Percentiles rank a stretch among this genome's conserved stretches.
These are phyloP conservation scores for Anthophora plumipes DNA, from an alignment of 2,888 invertebrate genomes.

Conservation along the genomic window DNA sequence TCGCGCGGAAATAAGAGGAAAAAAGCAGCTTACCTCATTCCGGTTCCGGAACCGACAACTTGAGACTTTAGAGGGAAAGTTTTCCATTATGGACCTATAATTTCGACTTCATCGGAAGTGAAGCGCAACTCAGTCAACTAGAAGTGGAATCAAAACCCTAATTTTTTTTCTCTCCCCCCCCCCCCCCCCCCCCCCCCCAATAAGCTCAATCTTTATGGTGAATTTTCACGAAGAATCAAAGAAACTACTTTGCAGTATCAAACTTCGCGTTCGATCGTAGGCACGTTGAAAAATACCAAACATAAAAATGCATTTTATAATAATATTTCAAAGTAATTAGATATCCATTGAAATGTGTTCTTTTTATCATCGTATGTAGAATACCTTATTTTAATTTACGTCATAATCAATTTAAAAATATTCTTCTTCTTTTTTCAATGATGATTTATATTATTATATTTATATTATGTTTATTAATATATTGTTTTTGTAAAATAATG, in stretches of 20 bases:
- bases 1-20: not conserved
- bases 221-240: conserved; percentile 21
- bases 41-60: conserved; percentile 32
- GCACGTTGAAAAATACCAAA: not conserved
- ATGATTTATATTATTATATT: too few relatives aligned
- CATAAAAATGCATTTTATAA: not conserved
- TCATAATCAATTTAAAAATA: too few relatives aligned
- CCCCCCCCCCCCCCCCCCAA: too few relatives aligned
- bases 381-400: too few relatives aligned
- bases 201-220: conserved; percentile 25
- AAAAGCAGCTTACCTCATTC: conserved; percentile 28
- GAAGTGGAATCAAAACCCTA: conserved; percentile 36
- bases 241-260: conserved; percentile 23
- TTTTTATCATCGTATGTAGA: too few relatives aligned
- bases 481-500: too few relatives aligned
- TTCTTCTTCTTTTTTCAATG: too few relatives aligned
- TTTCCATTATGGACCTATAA: conserved; percentile 50
- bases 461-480: too few relatives aligned
- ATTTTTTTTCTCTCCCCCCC: too few relatives aligned
- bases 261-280: conserved; percentile 4
- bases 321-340: not conserved
- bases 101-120: conserved; percentile 35
- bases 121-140: conserved; percentile 17
- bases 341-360: not conserved
- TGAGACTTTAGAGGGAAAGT: conserved; percentile 36